phyloP scores from a whole-genome alignment of 2,113 vertebrate genomes.

The Gymnarchus niloticus region DNA sequence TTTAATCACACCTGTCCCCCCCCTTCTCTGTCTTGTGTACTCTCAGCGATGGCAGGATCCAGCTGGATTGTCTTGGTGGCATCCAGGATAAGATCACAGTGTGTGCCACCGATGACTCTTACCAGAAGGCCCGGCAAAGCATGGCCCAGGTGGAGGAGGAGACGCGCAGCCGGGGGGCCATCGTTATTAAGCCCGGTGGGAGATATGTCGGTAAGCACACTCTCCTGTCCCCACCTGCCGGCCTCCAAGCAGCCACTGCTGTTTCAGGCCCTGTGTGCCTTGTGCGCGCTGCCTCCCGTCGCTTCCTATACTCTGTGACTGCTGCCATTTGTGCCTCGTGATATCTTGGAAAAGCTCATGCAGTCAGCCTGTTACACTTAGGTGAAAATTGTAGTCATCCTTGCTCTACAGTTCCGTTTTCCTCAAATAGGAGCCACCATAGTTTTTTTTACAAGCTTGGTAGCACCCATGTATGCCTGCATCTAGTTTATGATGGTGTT shows the following conservation, averaged over 20 bases:
- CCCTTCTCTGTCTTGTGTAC: slow-evolving; percentile 6
- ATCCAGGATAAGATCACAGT: slow-evolving; percentile 98
- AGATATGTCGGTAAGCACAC: slow-evolving; percentile 77
- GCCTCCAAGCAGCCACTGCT: neutral
- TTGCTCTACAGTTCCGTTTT: neutral
- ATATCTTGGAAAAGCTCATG: neutral
- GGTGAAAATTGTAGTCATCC: neutral
- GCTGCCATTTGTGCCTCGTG: neutral
- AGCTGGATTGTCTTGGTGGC: slow-evolving; percentile 89
- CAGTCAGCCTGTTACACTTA: neutral
- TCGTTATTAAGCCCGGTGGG: slow-evolving; percentile 92
- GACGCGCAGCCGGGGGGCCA: slow-evolving; percentile 85
- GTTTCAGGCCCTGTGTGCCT: neutral
- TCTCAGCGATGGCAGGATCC: slow-evolving; percentile 77
- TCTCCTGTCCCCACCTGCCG: neutral
- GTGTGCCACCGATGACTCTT: slow-evolving; percentile 93
- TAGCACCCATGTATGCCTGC: neutral
- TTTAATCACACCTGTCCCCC: neutral
- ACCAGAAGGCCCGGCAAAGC: slow-evolving; percentile 91
- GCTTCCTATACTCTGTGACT: neutral
- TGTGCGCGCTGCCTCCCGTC: neutral
- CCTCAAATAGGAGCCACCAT: neutral
- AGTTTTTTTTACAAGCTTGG: neutral
- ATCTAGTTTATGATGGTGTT: no score
- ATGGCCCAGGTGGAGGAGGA: slow-evolving; percentile 95